These are phyloP conservation scores for Melieria picta DNA, from an alignment of 2,888 invertebrate genomes.

Conservation along the genomic window DNA sequence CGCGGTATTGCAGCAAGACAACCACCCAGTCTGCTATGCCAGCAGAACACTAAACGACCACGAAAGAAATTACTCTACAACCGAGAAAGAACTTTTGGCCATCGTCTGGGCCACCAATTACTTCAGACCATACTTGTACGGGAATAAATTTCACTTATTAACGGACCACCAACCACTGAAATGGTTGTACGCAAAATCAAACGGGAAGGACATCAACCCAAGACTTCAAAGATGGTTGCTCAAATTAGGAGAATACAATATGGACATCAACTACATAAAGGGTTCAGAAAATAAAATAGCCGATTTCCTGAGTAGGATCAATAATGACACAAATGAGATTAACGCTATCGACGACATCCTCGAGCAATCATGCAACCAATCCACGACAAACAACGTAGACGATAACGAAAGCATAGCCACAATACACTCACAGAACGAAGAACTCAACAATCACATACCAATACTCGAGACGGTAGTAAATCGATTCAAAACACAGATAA, in stretches of 20 bases:
- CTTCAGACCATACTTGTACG: constrained; percentile 9
- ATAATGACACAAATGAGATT: constrained; percentile 11
- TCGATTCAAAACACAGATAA: not conserved
- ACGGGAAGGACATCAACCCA: constrained; percentile 11
- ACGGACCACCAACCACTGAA: constrained; percentile 35
- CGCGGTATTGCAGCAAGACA: constrained; percentile 30
- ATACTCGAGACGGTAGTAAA: not conserved
- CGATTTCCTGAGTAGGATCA: constrained; percentile 22
- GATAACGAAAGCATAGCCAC: not conserved
- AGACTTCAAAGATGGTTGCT: constrained; percentile 12
- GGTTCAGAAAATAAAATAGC: constrained; percentile 15
- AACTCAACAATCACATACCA: not conserved
- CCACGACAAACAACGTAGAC: too few species aligned
- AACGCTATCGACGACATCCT: not conserved
- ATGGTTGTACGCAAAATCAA: constrained; percentile 18
- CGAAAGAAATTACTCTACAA: constrained; percentile 26
- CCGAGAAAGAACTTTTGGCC: constrained; percentile 27
- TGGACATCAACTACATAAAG: constrained; percentile 15
- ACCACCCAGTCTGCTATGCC: constrained; percentile 21
- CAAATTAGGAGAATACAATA: not conserved
- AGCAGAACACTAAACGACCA: constrained; percentile 27
- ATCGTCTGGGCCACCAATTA: constrained; percentile 1
- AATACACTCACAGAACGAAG: not conserved
- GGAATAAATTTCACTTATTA: constrained; percentile 36
- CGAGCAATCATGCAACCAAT: too few species aligned